A percentile compares a stretch with the other conserved stretches of the same genome.
These are phyloP conservation scores for Vespertilio murinus DNA, from an alignment of 2,797 vertebrate genomes.

Conservation along the genomic window DNA sequence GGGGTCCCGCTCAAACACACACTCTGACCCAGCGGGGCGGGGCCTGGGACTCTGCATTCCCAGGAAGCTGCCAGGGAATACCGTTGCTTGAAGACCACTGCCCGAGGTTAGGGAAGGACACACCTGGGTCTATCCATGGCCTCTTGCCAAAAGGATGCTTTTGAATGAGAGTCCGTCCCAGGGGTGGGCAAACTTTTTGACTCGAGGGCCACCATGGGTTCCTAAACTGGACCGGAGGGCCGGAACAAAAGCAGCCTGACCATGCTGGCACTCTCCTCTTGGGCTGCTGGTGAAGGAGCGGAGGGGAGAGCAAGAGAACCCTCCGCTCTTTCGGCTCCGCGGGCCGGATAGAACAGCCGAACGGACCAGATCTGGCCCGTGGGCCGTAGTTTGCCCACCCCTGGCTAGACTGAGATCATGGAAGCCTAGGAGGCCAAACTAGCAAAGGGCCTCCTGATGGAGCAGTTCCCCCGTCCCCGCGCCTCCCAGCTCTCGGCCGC, in stretches of 20 bases:
- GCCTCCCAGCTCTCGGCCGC: background rate
- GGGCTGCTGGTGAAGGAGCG: too few relatives aligned
- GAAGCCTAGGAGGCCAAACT: background rate
- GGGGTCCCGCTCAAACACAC: background rate
- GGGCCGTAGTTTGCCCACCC: too few relatives aligned
- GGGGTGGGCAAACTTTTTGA: too few relatives aligned
- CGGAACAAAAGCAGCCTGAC: too few relatives aligned
- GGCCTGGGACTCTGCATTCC: background rate
- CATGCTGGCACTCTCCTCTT: too few relatives aligned
- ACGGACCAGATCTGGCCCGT: too few relatives aligned
- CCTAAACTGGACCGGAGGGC: too few relatives aligned
- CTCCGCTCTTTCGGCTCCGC: too few relatives aligned
- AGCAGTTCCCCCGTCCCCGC: fast-evolving
- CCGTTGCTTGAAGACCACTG: background rate
- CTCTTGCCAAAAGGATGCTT: background rate
- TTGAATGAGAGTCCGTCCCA: fast-evolving
- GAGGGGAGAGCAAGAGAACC: too few relatives aligned
- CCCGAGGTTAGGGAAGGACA: background rate
- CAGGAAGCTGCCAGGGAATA: background rate
- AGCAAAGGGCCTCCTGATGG: background rate
- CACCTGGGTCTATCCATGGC: background rate
- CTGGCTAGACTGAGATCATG: background rate
- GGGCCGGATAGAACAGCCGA: too few relatives aligned
- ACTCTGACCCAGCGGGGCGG: background rate
- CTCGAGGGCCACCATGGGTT: too few relatives aligned